A percentile compares a stretch with the other conserved stretches of the same genome.
phyloP scores from a whole-genome alignment of 2,113 vertebrate genomes.

The Paraplagusia blochii region DNA sequence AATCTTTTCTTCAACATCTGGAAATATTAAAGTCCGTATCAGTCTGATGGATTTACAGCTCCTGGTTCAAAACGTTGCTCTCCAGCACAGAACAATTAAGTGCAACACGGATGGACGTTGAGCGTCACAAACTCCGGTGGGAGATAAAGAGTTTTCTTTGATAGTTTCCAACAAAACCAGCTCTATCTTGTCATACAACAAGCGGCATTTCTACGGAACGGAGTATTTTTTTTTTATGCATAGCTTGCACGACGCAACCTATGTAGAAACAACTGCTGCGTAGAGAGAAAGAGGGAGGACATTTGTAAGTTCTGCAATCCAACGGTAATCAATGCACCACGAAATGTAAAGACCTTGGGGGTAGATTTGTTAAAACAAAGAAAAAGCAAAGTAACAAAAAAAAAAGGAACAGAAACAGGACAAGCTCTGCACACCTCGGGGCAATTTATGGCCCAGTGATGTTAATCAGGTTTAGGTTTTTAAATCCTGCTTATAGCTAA shows the following conservation, averaged over 20 bases:
- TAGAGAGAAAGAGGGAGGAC: constrained; percentile 10
- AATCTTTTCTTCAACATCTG: constrained; percentile 82
- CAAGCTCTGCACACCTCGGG: constrained; percentile 10
- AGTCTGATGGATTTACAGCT: constrained; percentile 79
- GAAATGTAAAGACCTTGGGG: constrained; percentile 32
- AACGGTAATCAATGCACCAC: constrained; percentile 33
- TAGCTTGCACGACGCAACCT: constrained; percentile 13
- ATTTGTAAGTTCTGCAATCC: constrained; percentile 31
- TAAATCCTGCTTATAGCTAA: constrained; percentile 1
- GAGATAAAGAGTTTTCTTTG: constrained; percentile 43
- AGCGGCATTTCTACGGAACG: constrained; percentile 11
- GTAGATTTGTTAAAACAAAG: constrained; percentile 38
- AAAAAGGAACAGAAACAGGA: constrained; percentile 16
- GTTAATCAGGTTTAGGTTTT: constrained; percentile 15
- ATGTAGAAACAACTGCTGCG: constrained; percentile 14
- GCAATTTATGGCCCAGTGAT: constrained; percentile 11
- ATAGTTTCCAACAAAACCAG: constrained; percentile 44
- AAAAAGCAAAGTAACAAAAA: constrained; percentile 6
- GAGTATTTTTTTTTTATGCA: constrained; percentile 3
- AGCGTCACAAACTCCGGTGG: constrained; percentile 54
- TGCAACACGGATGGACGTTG: constrained; percentile 68
- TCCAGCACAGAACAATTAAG: constrained; percentile 74
- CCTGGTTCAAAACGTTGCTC: constrained; percentile 68
- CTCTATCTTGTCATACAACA: constrained; percentile 14
- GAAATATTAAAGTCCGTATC: constrained; percentile 77